Evolutionary conservation across 2,113 vertebrate species (phyloP), one percentile per base, ranked within the genome.

Genomic region (Gallinago media): DNA sequence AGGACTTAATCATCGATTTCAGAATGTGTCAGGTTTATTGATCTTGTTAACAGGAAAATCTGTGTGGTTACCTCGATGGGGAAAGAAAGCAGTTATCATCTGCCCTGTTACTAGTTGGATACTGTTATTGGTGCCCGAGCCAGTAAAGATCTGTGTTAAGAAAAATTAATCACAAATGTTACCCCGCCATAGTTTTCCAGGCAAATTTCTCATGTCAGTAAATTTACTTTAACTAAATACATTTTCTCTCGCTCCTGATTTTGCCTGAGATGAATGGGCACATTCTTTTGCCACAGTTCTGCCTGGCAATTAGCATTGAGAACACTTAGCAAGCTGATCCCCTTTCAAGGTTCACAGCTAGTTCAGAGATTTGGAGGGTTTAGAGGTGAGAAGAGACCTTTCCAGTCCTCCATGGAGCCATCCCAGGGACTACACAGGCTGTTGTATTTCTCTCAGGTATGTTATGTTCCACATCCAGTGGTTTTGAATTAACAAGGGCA

Each of bases 11-110:
- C 96, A 96, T 96, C 47, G 32, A 92, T 96, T 98, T 97, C 97
- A 96, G 97, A 97, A 97, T n/a, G 98, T 97, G 98, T 83, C 96
- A 97, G 96, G 94, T 98, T 98, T 98, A 98, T 96, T 98, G 98
- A 97, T 96, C 97, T 98, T 97, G 97, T 98, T 98, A 98, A 98
- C 96, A 95, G 96, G 89, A 92, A 50, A 70, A 94, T 88, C 65
- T 11, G 83, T 94, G 95, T 95, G 72, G 9, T 97, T 97, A 93
- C 96, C 83, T 97, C 20, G 36, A 91, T 44, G n/a, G 81, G 95
- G 92, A 91, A 84, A 89, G 80, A 90, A 96, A 94, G 76, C 82
- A 86, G 65, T 65, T 86, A 26, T 89, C 92, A 40, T 91, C 81
- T 49, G 56, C 84, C 86, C 74, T 87, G 83, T 47, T 73, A 3